Evolutionary conservation across 2,797 vertebrate genomes (phyloP).

Genomic region (Miichthys miiuy): DNA sequence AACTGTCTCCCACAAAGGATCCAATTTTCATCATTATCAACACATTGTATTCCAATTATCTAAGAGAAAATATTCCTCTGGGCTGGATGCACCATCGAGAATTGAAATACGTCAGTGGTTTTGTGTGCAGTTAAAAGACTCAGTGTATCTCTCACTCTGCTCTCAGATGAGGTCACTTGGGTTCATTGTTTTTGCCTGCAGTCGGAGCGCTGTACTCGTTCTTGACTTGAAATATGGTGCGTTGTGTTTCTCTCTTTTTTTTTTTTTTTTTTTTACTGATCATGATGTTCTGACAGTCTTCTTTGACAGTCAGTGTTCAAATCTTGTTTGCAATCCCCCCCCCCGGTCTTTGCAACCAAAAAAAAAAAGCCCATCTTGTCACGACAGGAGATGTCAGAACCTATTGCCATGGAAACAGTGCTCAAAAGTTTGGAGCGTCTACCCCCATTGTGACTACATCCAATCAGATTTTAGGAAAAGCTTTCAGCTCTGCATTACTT

Average conservation of each 20-base stretch:
- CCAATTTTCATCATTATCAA: constrained; percentile 55
- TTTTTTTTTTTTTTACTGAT: constrained; percentile 7
- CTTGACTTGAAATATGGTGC: constrained; percentile 30
- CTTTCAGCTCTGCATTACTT: constrained; percentile 68
- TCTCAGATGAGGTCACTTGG: constrained; percentile 55
- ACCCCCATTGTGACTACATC: constrained; percentile 76
- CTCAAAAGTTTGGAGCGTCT: constrained; percentile 78
- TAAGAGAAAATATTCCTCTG: constrained; percentile 55
- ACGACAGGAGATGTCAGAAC: constrained; percentile 79
- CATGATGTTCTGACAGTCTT: constrained; percentile 41
- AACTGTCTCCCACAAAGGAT: constrained; percentile 15
- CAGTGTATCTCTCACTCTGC: constrained; percentile 17
- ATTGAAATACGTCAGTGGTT: constrained; percentile 57
- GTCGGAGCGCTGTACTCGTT: constrained; percentile 21
- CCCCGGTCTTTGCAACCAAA: constrained; percentile 51
- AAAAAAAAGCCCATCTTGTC: constrained; percentile 65
- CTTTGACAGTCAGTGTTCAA: constrained; percentile 50
- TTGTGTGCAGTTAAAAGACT: constrained; percentile 55
- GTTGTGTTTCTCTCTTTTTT: neutral
- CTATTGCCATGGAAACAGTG: constrained; percentile 86
- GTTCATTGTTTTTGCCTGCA: constrained; percentile 61
- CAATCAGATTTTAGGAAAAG: constrained; percentile 79
- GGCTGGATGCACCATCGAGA: constrained; percentile 55
- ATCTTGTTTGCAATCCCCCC: constrained; percentile 36
- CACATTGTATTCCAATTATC: constrained; percentile 61